Conservation (phyloP, 2,797 vertebrate genomes). For the Poecilia gillii region DNA sequence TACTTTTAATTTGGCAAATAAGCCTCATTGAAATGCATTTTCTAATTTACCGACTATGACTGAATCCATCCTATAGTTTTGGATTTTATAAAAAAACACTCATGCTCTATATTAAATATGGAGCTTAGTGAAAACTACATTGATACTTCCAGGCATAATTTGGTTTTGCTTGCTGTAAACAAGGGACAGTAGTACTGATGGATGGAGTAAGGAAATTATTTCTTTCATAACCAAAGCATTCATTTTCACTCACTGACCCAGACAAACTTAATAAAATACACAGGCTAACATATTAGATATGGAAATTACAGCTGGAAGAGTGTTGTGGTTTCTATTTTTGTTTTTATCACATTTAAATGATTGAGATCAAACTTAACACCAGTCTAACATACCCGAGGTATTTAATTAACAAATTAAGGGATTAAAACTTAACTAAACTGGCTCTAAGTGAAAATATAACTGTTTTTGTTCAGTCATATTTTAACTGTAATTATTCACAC, state of each 20-base stretch:
- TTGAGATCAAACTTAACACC: not conserved
- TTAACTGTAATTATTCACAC: not conserved
- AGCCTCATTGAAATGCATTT: not conserved
- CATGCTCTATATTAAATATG: not conserved
- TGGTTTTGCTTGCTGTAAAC: slow-evolving; percentile 22
- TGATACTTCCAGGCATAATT: not conserved
- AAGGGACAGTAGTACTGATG: slow-evolving; percentile 32
- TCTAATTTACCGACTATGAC: not conserved
- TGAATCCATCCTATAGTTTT: not conserved
- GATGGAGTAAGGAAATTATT: slow-evolving; percentile 64
- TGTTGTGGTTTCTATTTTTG: not conserved
- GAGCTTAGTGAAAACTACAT: not conserved
- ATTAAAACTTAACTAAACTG: not conserved
- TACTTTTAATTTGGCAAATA: not conserved
- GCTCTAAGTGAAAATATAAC: not conserved
- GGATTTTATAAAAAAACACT: not conserved
- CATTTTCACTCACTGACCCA: slow-evolving; percentile 11
- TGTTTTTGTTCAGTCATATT: not conserved
- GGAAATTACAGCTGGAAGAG: not conserved
- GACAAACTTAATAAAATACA: slow-evolving; percentile 29
- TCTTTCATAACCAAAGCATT: slow-evolving; percentile 19
- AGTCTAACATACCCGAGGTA: not conserved
- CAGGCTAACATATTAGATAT: not conserved
- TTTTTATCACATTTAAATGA: not conserved
- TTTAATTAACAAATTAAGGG: not conserved